Evolutionary conservation across 2,888 invertebrate genomes (phyloP), one percentile per base, ranked within the genome.

Genomic region (Ceriagrion tenellum): DNA sequence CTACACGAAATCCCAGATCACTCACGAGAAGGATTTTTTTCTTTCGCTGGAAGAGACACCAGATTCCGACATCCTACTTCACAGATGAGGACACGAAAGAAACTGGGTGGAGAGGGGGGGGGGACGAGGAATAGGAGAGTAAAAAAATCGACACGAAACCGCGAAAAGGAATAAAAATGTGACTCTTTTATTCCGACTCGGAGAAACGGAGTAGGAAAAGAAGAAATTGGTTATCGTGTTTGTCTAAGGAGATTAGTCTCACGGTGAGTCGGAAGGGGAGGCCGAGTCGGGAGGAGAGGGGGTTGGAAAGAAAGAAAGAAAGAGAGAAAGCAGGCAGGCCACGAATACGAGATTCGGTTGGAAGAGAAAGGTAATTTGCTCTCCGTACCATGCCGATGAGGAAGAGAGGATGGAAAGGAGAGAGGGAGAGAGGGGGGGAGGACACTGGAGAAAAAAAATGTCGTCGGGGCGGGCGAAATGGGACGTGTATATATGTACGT

Each of bases 211-310:
- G n/a, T 6, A 69, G 81, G 81, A 35, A 81, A 81, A 81, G 81
- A 81, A 81, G 35, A 35, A 81, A 81, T 81, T 81, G 35, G 81
- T 81, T 81, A 81, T 81, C 81, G 35, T 81, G 81, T 81, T 81
- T 81, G 81, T 81, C 35, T 35, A 81, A 81, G 81, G 81, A 81
- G 81, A 81, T 81, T 81, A 81, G 81, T 81, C 81, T n/a, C 81
- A 81, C 16, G 81, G 69, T 0, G 81, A 35, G 20, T 13, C 35
- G 81, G 81, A 81, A 13, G 30, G 35, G 81, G 20, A 12, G 30
- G 81, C 13, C 69, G 23, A 35, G 20, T 13, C 35, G 81, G 81
- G 35, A 35, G 30, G 35, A 16, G 20, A 12, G 30, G 81, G 69
- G 69, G 23, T 69, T 59, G 16, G 16, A 20, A 59, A 20, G 59